Percentiles rank a stretch among this genome's conserved stretches.
These are phyloP conservation scores for Pogonus chalceus DNA, from an alignment of 1,140 invertebrate species.

Conservation along the genomic window DNA sequence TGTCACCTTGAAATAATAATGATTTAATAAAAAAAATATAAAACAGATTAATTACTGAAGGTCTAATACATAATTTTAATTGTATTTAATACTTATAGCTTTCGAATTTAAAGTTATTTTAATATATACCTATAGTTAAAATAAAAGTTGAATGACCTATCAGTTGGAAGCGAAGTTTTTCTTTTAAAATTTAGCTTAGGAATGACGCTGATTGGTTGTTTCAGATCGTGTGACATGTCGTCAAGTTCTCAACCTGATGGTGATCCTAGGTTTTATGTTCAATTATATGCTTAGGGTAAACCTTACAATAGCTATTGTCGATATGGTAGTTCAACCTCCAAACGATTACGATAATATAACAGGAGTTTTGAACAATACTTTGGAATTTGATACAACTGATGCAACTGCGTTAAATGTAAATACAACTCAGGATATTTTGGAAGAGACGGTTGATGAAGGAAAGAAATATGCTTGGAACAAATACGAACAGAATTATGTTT, in stretches of 20 bases:
- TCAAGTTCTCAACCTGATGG: constrained; percentile 72
- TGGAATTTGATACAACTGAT: constrained; percentile 16
- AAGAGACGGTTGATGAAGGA: constrained; percentile 4
- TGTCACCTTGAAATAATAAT: too few relatives aligned
- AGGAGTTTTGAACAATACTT: neutral
- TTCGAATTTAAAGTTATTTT: too few relatives aligned
- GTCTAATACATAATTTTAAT: too few relatives aligned
- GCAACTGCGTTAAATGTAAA: constrained; percentile 23
- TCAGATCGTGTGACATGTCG: constrained; percentile 62
- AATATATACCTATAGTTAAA: too few relatives aligned
- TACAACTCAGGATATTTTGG: neutral
- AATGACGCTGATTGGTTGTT: constrained; percentile 27
- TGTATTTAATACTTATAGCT: too few relatives aligned
- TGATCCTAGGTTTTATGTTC: constrained; percentile 76
- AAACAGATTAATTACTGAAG: too few relatives aligned
- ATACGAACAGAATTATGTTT: constrained; percentile 63
- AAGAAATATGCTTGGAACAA: constrained; percentile 54
- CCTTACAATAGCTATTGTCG: constrained; percentile 80
- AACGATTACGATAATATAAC: constrained; percentile 25
- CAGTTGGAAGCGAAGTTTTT: too few relatives aligned
- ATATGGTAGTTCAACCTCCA: constrained; percentile 54
- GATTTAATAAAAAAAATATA: too few relatives aligned
- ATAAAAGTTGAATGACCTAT: too few relatives aligned
- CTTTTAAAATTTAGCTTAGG: too few relatives aligned
- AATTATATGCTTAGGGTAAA: constrained; percentile 83